These are phyloP conservation scores for Solenopsis invicta DNA, from an alignment of 1,140 invertebrate species.

Conservation along the genomic window DNA sequence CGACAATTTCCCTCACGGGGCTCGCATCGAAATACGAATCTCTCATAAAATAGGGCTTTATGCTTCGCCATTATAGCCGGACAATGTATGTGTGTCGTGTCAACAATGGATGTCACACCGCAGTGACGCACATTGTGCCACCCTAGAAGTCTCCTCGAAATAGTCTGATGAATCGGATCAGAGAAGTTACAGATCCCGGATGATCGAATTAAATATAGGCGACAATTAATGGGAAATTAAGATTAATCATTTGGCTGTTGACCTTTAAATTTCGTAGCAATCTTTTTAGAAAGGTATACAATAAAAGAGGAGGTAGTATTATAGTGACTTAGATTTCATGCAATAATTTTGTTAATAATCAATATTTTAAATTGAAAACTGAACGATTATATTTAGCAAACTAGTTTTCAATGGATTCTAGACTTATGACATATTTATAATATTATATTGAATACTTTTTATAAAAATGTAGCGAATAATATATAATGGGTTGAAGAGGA, in stretches of 20 bases:
- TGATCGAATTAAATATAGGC: slow-evolving; percentile 10
- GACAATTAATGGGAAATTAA: slow-evolving; percentile 2
- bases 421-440: too few species aligned
- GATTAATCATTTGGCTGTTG: not conserved
- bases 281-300: not conserved
- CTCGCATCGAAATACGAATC: slow-evolving; percentile 44
- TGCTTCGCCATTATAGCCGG: slow-evolving; percentile 36
- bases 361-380: too few species aligned
- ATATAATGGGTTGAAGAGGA: too few species aligned
- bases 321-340: too few species aligned
- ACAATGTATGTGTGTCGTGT: slow-evolving; percentile 50
- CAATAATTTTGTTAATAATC: too few species aligned
- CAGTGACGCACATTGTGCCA: slow-evolving; percentile 48
- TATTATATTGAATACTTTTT: too few species aligned
- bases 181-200: not conserved
- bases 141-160: slow-evolving; percentile 43
- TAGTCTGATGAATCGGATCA: slow-evolving; percentile 44
- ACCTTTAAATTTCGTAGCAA: not conserved
- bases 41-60: slow-evolving; percentile 41
- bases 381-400: too few species aligned
- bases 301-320: too few species aligned
- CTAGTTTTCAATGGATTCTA: too few species aligned
- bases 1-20: slow-evolving; percentile 32
- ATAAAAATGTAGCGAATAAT: too few species aligned
- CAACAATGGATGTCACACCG: slow-evolving; percentile 48